phyloP scores from a whole-genome alignment of 2,888 invertebrate species.

The Meiosimyza platycephala region DNA sequence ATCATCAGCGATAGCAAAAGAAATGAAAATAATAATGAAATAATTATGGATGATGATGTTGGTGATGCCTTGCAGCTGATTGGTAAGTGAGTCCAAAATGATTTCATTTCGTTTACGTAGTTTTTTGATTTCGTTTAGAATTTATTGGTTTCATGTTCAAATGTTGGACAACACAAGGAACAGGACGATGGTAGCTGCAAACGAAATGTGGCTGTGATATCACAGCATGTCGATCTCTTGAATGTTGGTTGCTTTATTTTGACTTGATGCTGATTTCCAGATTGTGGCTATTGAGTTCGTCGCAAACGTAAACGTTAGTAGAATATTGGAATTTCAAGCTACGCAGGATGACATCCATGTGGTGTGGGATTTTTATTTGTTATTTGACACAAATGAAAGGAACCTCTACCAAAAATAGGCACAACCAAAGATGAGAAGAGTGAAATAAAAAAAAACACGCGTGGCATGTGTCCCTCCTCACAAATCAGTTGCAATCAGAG shows the following conservation, averaged over 20 bases:
- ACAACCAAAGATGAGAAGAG: not conserved
- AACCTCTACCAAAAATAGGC: conserved; percentile 1
- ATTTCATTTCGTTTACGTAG: too few relatives aligned
- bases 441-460: conserved; percentile 1
- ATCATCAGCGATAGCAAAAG: conserved; percentile 8
- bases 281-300: too few relatives aligned
- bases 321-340: not conserved
- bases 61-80: not conserved
- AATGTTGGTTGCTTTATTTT: too few relatives aligned
- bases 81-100: conserved; percentile 20
- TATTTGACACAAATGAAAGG: conserved; percentile 56
- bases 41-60: conserved; percentile 23
- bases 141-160: conserved; percentile 51
- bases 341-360: not conserved
- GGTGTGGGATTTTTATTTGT: conserved; percentile 58
- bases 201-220: conserved; percentile 25
- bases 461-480: conserved; percentile 12
- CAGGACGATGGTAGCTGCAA: conserved; percentile 14
- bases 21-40: conserved; percentile 26
- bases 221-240: conserved; percentile 28
- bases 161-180: conserved; percentile 37
- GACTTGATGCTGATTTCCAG: too few relatives aligned
- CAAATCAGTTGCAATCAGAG: conserved; percentile 3
- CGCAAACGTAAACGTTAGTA: too few relatives aligned
- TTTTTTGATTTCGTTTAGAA: conserved; percentile 25